phyloP scores from a whole-genome alignment of 2,888 invertebrate genomes.

The Strigamia maritima region DNA sequence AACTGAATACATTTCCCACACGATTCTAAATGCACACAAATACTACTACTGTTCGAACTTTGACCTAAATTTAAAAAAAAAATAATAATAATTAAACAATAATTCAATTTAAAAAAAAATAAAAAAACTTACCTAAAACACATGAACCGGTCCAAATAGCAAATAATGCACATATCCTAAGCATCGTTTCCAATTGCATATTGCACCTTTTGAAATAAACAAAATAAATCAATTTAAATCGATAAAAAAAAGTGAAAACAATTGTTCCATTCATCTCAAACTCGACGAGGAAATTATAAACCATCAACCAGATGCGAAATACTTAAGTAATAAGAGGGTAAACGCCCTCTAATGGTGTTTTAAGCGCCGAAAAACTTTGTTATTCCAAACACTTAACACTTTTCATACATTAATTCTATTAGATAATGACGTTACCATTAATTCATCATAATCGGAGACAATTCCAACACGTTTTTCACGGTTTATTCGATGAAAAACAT shows the following conservation, averaged over 20 bases:
- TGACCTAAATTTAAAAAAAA: not conserved
- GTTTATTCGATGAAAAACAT: too few species aligned
- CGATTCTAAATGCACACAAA: not conserved
- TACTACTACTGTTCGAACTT: not conserved
- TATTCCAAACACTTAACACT: too few species aligned
- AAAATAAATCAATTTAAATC: not conserved
- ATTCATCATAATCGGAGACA: too few species aligned
- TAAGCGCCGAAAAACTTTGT: not conserved
- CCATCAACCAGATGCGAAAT: not conserved
- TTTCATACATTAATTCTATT: too few species aligned
- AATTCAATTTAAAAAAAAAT: not conserved
- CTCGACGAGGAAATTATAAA: not conserved
- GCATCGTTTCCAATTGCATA: not conserved
- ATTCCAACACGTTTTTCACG: too few species aligned
- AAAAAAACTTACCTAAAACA: not conserved
- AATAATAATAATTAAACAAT: not conserved
- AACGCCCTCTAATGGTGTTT: not conserved
- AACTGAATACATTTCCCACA: conserved; percentile 33
- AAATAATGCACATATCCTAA: not conserved
- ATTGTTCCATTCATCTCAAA: not conserved
- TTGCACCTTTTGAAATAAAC: not conserved
- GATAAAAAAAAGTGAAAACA: not conserved
- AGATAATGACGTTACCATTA: too few species aligned
- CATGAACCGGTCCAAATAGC: not conserved
- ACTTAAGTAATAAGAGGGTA: not conserved